Base-by-base conservation (phyloP, 1,140 invertebrate species). In the Neodiprion pinetum region DNA sequence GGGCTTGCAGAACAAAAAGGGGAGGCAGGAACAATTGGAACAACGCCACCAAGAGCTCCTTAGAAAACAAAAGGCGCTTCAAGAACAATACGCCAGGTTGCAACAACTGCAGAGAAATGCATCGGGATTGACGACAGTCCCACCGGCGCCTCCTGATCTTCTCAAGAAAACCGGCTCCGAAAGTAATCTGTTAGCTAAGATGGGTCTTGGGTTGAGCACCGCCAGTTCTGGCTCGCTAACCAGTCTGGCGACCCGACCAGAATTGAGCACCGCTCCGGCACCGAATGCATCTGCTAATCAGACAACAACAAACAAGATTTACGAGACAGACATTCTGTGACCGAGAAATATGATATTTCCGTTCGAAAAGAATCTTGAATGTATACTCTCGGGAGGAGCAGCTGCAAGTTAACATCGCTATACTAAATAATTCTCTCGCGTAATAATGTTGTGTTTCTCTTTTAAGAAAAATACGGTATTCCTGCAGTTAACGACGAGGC, bases 121-220 rank as follows among this genome's bases (percentile, higher is more conserved):
- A 11, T 91, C 93, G 1, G 91, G 92, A 0, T 84, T 92, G 68
- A 82, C 89, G 11, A 87, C 90, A 10, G 84, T 90, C 49, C 92
- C 92, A 70, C 90, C 91, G 21, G 88, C 90, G 21, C 90, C 91
- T 14, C 90, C 92, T 66, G 90, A 91, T 77, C 90, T 91, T 72
- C 86, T 96, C 7, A 96, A 97, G 85, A 96, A 96, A 83, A 96
- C 95, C 0, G 95, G 95, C n/a, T 96, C 94, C 79, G 96, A 97
- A 83, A 95, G 95, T 28, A 97, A 97, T 84, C 87, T 97, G 5
- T 86, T 96, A 21, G 93, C 93, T n/a, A 96, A 96, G 83, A 94
- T 96, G 91, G 94, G 94, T 4, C 85, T 95, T 7, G 92, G 92
- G 70, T 84, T 94, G 76, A 90, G 91, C 48, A 87, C 92, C 0